These are phyloP conservation scores for Chaitophorus viminalis DNA, from an alignment of 2,888 invertebrate genomes.

Conservation along the genomic window DNA sequence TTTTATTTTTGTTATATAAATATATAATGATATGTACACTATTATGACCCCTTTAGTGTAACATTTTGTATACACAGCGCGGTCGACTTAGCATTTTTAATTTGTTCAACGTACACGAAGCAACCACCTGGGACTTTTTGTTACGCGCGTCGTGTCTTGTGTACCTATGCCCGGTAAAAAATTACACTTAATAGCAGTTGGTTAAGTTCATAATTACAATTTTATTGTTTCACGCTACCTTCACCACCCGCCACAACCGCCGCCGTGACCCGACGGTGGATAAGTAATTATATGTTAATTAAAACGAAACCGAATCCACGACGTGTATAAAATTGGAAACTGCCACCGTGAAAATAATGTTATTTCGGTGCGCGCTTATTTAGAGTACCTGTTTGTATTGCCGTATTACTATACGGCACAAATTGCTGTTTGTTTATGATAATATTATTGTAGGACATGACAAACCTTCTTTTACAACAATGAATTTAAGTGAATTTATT, in stretches of 20 bases:
- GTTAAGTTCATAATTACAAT: conserved; percentile 3
- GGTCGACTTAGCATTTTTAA: background rate
- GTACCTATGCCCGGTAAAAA: background rate
- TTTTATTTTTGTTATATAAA: too few relatives aligned
- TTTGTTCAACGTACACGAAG: background rate
- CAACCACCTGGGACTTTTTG: background rate
- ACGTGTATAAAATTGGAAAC: background rate
- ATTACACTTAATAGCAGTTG: background rate
- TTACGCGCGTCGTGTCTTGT: background rate
- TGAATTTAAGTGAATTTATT: too few relatives aligned
- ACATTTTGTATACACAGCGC: too few relatives aligned
- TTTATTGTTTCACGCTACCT: background rate
- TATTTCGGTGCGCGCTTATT: background rate
- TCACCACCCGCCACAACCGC: background rate
- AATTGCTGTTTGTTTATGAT: too few relatives aligned
- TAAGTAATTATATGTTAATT: conserved; percentile 12
- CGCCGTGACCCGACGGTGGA: background rate
- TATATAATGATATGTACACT: too few relatives aligned
- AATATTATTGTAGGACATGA: too few relatives aligned
- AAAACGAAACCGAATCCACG: background rate
- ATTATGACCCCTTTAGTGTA: too few relatives aligned
- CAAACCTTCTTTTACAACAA: too few relatives aligned
- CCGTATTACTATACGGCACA: too few relatives aligned
- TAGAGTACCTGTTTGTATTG: too few relatives aligned
- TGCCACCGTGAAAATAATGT: background rate